Evolutionary conservation across 2,113 vertebrate species (phyloP), one percentile per base, ranked within the genome.

Genomic region (Choloepus hoffmanni): DNA sequence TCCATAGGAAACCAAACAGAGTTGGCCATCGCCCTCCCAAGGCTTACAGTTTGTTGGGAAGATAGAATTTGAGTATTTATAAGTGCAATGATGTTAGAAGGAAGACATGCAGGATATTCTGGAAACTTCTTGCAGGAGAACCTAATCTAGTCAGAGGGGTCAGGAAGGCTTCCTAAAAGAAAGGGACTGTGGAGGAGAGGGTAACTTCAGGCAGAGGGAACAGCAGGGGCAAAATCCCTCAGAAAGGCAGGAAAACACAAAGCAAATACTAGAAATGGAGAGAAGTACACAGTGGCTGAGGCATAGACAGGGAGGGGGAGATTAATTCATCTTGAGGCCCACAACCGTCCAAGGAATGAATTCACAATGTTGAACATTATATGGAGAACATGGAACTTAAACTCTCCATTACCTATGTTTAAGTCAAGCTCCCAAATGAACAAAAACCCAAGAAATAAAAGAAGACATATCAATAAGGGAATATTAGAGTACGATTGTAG

Each of bases 151-250:
- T 60, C 60, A 72, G 70, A 93, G 58, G 53, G 48, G 23, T 85
- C 70, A 81, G 28, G 89, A 73, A 93, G 87, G 36, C 11, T 82
- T 83, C 85, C 55, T 70, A 16, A 79, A 92, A 93, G 63, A 86
- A n/a, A 53, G n/a, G 83, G 36, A 15, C 14, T 21, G 19, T 53
- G 8, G 16, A 82, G 73, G 40, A 82, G 73, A 28, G 5, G 26
- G 21, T 0, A 1, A 28, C 58, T 85, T 26, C 0, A 26, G 1
- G 67, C 30, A 43, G 24, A 85, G 65, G 18, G 40, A 81, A 33
- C 15, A 70, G 62, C 23, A 26, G 0, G 0, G 1, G 16, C n/a
- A 6, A 15, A 5, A 30, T n/a, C n/a, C 55, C 55, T 48, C 6
- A 3, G 45, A n/a, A 6, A 30, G 68, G n/a, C 43, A 45, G 40